Base-by-base conservation (phyloP, 2,888 invertebrate genomes). In the Ypsolopha scabrella region DNA sequence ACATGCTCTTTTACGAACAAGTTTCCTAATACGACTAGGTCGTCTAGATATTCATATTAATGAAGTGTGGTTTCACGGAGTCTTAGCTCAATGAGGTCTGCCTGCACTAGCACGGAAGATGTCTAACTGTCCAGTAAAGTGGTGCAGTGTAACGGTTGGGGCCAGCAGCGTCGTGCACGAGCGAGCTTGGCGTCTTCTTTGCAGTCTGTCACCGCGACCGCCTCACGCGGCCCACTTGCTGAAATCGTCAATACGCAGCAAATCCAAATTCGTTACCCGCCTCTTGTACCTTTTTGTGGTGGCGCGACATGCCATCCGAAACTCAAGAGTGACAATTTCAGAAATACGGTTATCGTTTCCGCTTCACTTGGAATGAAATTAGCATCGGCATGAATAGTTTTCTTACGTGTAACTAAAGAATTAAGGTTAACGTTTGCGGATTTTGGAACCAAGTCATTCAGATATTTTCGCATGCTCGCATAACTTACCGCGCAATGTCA, bases 71-170 rank as follows among this genome's bases (percentile, higher is more conserved):
- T 24, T 24, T 24, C 24, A 24, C 24, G 24, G 24, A 24, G 24
- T 24, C 24, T 24, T 3, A 24, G 24, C 24, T 24, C 24, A 4
- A 24, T 24, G 24, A 4, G 24, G 24, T 24, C 24, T 24, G 24
- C 24, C 24, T 24, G 24, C 24, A 24, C 24, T 24, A 33, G 36
- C 43, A 36, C 13, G 14, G 39, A 13, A 46, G 50, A 44, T 48
- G 45, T 49, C 61, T 74, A 75, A 75, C 75, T 71, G 75, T 73
- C 68, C 66, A 58, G 57, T 57, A 63, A 75, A 78, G 65, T 78
- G 71, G 74, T 75, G 74, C 73, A 75, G 67, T 61, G 67, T 79
- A 79, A 79, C 78, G 78, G 76, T 76, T 68, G 73, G 64, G 61
- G 62, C 61, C 64, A 64, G 64, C 60, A 54, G 60, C 61, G 75